Evolutionary conservation across 37 sponge, comb jelly and placozoan species (phyloP), one percentile per base, ranked within the genome.

Genomic region (Cliona cf. orientalis): DNA sequence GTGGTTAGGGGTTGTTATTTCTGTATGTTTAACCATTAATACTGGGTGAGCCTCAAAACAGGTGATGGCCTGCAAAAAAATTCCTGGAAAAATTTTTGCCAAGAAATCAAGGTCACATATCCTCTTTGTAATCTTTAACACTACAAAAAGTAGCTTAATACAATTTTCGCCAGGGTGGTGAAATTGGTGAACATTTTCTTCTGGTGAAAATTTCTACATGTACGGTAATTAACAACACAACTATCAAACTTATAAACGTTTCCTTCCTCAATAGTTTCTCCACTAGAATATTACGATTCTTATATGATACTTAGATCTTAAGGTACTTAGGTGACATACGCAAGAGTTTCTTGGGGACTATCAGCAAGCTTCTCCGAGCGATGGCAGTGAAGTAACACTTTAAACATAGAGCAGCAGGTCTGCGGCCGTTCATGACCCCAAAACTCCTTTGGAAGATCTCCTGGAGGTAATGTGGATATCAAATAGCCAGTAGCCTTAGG

Each of bases 401-500:
- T 89, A 79, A 89, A 89, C 79, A 89, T 83, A 40, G 72, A 69
- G 36, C 89, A 89, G 32, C 46, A 45, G 29, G 57, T 69, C 55
- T 89, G 85, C 3, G 81, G 81, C 36, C 55, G 66, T 1, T 78
- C 76, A 25, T 84, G 71, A 2, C 78, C 78, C 88, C 92, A 87
- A 61, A 92, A 87, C 57, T 80, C 78, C 21, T 59, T 35, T 6
- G 91, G 91, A 36, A 90, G 81, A 19, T 80, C 64, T 49, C 88
- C 92, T 22, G 84, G 81, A 46, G 92, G 79, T 35, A 80, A 78
- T 1, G 88, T 79, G 23, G 92, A 92, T 55, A 92, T 87, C 55
- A 92, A 78, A 74, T 87, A 92, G n/a, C 88, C 92, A 39, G 72
- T 80, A 28, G 92, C 92, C 36, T 83, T 69, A 36, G 92, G 92